Conservation (phyloP, 1,140 invertebrate genomes). For the Orussus abietinus region DNA sequence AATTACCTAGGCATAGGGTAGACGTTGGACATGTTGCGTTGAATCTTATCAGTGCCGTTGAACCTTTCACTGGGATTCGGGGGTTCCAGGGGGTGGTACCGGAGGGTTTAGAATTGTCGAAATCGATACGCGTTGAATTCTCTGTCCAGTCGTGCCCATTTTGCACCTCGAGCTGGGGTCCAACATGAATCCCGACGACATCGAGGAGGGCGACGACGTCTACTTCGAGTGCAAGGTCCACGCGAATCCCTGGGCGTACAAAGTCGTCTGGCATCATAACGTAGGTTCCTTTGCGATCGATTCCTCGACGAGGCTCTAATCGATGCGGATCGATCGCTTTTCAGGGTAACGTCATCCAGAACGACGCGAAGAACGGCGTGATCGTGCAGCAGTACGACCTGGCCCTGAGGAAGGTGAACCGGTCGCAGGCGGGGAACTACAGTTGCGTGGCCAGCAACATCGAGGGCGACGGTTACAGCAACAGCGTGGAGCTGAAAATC, state of each 20-base stretch:
- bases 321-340: constrained; percentile 27
- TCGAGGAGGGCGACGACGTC: constrained; percentile 85
- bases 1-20: too few relatives aligned
- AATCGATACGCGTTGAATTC: constrained; percentile 39
- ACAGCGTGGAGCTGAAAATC: constrained; percentile 74
- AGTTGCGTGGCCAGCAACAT: constrained; percentile 84
- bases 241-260: constrained; percentile 80
- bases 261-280: constrained; percentile 89
- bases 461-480: constrained; percentile 81
- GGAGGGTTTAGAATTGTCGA: constrained; percentile 11
- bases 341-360: constrained; percentile 75
- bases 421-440: constrained; percentile 80
- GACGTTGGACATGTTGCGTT: too few relatives aligned
- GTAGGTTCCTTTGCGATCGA: constrained; percentile 62
- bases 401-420: constrained; percentile 72
- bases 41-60: too few relatives aligned
- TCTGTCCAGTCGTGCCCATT: constrained; percentile 69
- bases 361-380: constrained; percentile 74
- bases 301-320: not conserved
- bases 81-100: constrained; percentile 10
- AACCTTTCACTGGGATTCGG: constrained; percentile 14
- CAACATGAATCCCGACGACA: constrained; percentile 82
- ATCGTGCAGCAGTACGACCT: constrained; percentile 79
- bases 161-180: constrained; percentile 71
- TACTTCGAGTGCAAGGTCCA: constrained; percentile 86